Evolutionary conservation across 1,140 invertebrate species (phyloP).

Genomic region (Listronotus bonariensis): DNA sequence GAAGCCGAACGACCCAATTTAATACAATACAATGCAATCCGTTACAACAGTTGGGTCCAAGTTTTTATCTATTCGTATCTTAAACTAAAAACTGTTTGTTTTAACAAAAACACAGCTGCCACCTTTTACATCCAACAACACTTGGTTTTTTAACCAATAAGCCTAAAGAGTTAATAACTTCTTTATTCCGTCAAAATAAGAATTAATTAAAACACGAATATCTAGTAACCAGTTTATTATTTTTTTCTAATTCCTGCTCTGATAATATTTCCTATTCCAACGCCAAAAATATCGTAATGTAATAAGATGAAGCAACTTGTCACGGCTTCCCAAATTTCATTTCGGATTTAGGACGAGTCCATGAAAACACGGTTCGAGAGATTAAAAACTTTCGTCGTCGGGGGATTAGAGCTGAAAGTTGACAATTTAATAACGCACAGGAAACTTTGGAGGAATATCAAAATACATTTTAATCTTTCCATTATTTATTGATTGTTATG

Average conservation of each 20-base stretch:
- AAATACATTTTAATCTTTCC: neutral
- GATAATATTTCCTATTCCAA: neutral
- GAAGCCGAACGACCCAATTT: too few species aligned
- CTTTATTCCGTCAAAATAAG: too few species aligned
- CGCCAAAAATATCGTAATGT: neutral
- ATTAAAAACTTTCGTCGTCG: conserved; percentile 30
- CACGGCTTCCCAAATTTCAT: conserved; percentile 20
- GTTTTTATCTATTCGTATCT: too few species aligned
- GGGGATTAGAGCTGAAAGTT: conserved; percentile 30
- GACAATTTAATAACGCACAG: conserved; percentile 26
- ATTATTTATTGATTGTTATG: too few species aligned
- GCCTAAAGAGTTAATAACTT: too few species aligned
- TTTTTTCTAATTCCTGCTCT: neutral
- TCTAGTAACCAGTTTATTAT: neutral
- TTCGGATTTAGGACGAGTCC: conserved; percentile 25
- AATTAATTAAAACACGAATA: too few species aligned
- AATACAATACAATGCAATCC: too few species aligned
- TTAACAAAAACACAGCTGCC: too few species aligned
- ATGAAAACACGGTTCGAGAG: conserved; percentile 23
- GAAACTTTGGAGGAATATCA: conserved; percentile 10
- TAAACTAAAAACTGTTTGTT: too few species aligned
- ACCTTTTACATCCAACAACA: too few species aligned
- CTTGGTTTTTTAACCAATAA: too few species aligned
- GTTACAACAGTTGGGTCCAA: too few species aligned
- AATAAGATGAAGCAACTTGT: conserved; percentile 11